Evolutionary conservation across 1,140 invertebrate species (phyloP), one percentile per base, ranked within the genome.

Genomic region (Phortica variegata): DNA sequence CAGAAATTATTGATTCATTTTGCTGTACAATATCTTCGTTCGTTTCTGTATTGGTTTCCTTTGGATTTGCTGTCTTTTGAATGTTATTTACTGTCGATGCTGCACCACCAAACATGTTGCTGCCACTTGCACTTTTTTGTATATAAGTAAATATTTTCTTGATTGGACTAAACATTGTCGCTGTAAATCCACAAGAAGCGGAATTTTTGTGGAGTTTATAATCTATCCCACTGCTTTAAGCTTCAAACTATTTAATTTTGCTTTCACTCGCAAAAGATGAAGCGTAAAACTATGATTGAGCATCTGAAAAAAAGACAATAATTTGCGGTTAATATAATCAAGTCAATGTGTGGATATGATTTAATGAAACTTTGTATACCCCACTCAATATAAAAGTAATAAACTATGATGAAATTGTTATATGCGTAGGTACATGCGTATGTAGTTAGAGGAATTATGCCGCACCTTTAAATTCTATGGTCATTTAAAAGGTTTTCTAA

Each of bases 81-180:
- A 26, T 20, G 47, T 51, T 36, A 37, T 39, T 42, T 19, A 40
- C 34, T 38, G 41, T 43, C 55, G 10, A 1, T 55, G 13, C 41
- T 26, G 49, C 43, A 29, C 40, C 55, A 37, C 73, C 65, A 49
- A 75, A 75, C 56, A 76, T 60, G 12, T 54, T 62, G 7, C 58
- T 59, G 33, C 60, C 54, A 56, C 52, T 75, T 23, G 71, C 73
- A 76, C 74, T 76, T 54, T 76, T 75, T 54, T 76, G 73, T 57
- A 76, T 73, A 45, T 71, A 74, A 37, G 65, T 75, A 36, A 76
- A 65, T 32, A 76, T 71, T 36, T 73, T 74, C 44, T 75, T 75
- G 20, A 75, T 66, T 39, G 73, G 73, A 60, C 46, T 66, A 50
- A 76, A 72, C 73, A 76, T 76, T 49, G 60, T 69, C 40, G 45